A percentile compares a stretch with the other conserved stretches of the same genome.
Evolutionary conservation across 1,140 invertebrate genomes (phyloP).

Genomic region (Archivesica marissinica): DNA sequence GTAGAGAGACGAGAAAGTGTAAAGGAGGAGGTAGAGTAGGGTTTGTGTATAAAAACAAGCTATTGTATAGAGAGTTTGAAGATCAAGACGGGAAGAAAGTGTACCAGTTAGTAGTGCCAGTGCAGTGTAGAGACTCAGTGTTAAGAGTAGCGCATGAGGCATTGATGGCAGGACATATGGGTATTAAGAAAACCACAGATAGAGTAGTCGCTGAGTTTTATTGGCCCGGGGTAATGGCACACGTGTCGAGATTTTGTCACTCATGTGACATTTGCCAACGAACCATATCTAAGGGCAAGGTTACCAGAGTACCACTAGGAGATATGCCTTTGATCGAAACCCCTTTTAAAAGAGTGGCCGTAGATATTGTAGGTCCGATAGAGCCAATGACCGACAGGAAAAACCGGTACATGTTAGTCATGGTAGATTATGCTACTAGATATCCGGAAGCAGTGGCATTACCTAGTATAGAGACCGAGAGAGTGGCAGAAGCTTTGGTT

Average conservation of each 20-base stretch:
- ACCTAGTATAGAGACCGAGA: slow-evolving; percentile 53
- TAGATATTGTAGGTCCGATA: slow-evolving; percentile 61
- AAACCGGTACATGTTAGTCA: slow-evolving; percentile 58
- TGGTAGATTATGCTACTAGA: slow-evolving; percentile 64
- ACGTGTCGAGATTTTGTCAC: slow-evolving; percentile 12
- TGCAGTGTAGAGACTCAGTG: background rate
- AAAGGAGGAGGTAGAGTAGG: background rate
- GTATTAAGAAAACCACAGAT: background rate
- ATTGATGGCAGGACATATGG: slow-evolving; percentile 23
- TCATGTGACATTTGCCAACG: slow-evolving; percentile 20
- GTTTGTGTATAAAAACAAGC: background rate
- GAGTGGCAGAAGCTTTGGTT: slow-evolving; percentile 64
- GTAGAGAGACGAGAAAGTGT: background rate
- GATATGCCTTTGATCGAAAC: slow-evolving; percentile 41
- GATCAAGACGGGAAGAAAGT: background rate
- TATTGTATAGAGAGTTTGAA: slow-evolving; percentile 27
- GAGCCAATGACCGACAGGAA: slow-evolving; percentile 29
- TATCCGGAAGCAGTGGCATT: slow-evolving; percentile 69
- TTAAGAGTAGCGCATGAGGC: slow-evolving; percentile 42
- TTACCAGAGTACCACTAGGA: background rate
- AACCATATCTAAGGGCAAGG: slow-evolving; percentile 9
- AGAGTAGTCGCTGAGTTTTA: slow-evolving; percentile 7
- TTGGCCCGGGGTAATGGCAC: slow-evolving; percentile 5
- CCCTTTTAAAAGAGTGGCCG: slow-evolving; percentile 53
- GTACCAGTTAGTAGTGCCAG: slow-evolving; percentile 8